A percentile compares a stretch with the other conserved stretches of the same genome.
Evolutionary conservation across 1,140 invertebrate species (phyloP).

Genomic region (Portunus trituberculatus): DNA sequence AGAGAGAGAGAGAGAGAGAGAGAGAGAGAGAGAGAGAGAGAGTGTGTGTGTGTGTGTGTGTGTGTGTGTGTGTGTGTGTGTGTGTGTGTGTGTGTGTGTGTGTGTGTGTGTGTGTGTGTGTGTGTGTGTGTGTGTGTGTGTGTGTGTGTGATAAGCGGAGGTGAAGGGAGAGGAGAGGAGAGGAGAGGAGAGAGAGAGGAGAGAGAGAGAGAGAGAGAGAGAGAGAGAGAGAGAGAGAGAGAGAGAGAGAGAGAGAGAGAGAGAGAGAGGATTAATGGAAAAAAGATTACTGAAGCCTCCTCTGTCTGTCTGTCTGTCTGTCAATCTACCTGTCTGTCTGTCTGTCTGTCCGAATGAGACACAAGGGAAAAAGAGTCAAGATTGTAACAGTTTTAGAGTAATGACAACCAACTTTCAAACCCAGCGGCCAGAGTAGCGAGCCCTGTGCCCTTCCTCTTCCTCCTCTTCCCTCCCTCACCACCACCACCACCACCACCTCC

Average conservation of each 20-base stretch:
- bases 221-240: not conserved
- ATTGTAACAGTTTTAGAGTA: not conserved
- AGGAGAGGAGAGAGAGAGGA: too few relatives aligned
- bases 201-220: too few relatives aligned
- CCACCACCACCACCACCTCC: not conserved
- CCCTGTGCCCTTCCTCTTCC: not conserved
- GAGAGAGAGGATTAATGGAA: not conserved
- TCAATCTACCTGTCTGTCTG: too few relatives aligned
- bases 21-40: too few relatives aligned
- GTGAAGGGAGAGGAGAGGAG: not conserved
- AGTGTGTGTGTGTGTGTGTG: too few relatives aligned
- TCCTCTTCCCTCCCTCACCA: not conserved
- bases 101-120: slow-evolving; percentile 43
- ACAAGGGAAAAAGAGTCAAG: not conserved
- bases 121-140: slow-evolving; percentile 43
- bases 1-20: too few relatives aligned
- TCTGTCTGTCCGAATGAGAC: not conserved
- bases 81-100: slow-evolving; percentile 24
- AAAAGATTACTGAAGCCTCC: not conserved
- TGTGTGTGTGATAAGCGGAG: slow-evolving; percentile 25
- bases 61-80: too few relatives aligned
- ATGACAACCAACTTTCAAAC: not conserved
- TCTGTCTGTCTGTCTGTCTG: too few relatives aligned
- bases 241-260: slow-evolving; percentile 17
- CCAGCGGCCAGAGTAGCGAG: not conserved